phyloP scores from a whole-genome alignment of 2,888 invertebrate species.

The Caenorhabditis japonica region DNA sequence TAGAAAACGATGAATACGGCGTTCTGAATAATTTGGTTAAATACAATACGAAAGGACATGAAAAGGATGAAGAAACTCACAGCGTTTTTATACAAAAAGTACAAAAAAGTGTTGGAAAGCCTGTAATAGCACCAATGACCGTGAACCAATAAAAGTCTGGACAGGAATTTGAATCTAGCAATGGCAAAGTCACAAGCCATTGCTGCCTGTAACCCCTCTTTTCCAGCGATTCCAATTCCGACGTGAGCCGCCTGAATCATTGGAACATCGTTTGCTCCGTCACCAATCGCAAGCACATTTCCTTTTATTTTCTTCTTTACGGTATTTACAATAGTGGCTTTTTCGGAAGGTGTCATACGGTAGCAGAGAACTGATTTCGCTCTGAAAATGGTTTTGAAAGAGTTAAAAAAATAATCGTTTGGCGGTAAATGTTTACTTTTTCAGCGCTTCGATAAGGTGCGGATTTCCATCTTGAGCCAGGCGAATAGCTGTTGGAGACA shows the following conservation, averaged over 20 bases:
- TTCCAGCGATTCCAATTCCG: conserved; percentile 94
- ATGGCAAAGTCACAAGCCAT: conserved; percentile 99
- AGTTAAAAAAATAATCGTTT: too few relatives aligned
- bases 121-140: conserved; percentile 94
- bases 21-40: conserved; percentile 81
- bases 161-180: conserved; percentile 86
- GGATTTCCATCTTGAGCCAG: conserved; percentile 88
- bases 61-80: conserved; percentile 81
- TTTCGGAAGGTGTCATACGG: conserved; percentile 91
- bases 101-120: conserved; percentile 91
- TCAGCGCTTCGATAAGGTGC: conserved; percentile 52
- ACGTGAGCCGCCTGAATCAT: conserved; percentile 88
- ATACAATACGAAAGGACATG: too few relatives aligned
- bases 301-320: conserved; percentile 85
- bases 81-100: conserved; percentile 97
- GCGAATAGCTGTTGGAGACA: conserved; percentile 80
- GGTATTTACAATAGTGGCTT: conserved; percentile 83
- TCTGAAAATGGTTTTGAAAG: too few relatives aligned
- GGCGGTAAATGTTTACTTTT: too few relatives aligned
- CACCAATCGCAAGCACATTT: conserved; percentile 87
- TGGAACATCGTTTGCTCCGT: conserved; percentile 76
- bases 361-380: conserved; percentile 88
- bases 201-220: conserved; percentile 97
- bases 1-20: conserved; percentile 95
- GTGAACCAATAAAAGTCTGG: conserved; percentile 90